phyloP scores from a whole-genome alignment of 2,113 vertebrate species.

The Equus przewalskii region DNA sequence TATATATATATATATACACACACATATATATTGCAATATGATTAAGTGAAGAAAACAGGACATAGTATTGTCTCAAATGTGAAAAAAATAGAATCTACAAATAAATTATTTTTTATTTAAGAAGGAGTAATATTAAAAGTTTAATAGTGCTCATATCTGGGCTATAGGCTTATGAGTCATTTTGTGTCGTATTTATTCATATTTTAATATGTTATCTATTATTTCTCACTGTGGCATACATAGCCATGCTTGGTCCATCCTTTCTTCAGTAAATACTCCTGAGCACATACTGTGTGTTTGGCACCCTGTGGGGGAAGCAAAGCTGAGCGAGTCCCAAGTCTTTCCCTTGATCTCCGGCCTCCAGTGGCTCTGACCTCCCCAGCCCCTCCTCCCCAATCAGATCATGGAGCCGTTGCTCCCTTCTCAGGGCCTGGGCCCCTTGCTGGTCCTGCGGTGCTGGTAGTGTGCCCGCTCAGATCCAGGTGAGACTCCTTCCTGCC shows the following conservation, averaged over 20 bases:
- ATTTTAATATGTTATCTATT: background rate
- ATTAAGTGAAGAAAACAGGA: background rate
- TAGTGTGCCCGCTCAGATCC: accelerated
- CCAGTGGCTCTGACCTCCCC: background rate
- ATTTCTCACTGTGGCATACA: background rate
- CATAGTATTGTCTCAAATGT: background rate
- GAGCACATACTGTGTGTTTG: background rate
- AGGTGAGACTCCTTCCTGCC: accelerated
- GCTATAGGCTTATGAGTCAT: background rate
- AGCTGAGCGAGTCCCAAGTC: background rate
- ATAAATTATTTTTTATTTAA: background rate
- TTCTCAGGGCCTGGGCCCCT: background rate
- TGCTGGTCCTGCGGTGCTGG: background rate
- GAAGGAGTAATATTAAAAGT: background rate
- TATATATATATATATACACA: no score
- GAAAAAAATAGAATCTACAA: background rate
- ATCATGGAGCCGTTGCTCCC: background rate
- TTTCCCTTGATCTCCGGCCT: background rate
- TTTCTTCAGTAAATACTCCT: background rate
- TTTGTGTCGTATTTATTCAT: background rate
- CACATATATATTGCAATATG: background rate
- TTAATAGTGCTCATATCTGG: background rate
- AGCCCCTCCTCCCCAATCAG: background rate
- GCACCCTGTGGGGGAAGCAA: background rate
- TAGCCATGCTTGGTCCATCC: background rate